Evolutionary conservation across 1,140 invertebrate species (phyloP).

Genomic region (Glossosoma conforme): DNA sequence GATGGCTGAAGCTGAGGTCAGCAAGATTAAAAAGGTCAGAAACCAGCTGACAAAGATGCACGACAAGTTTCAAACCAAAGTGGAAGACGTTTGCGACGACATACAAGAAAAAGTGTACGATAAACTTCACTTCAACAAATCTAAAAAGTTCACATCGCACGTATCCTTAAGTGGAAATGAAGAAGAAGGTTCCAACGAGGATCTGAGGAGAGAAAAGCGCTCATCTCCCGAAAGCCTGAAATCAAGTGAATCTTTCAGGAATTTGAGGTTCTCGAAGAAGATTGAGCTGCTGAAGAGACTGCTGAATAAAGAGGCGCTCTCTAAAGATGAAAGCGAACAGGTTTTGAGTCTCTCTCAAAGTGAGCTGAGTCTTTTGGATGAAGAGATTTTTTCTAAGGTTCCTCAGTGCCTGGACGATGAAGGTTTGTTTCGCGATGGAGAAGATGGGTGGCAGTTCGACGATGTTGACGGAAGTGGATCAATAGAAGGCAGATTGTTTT

Average conservation of each 20-base stretch:
- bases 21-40: conserved; percentile 43
- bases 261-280: conserved; percentile 16
- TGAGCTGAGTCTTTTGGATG: conserved; percentile 20
- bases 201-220: conserved; percentile 4
- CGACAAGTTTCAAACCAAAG: conserved; percentile 42
- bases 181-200: conserved; percentile 11
- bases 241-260: neutral
- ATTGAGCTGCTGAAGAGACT: conserved; percentile 22
- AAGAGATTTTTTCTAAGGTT: conserved; percentile 2
- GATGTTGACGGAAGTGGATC: neutral
- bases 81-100: conserved; percentile 46
- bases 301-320: conserved; percentile 1
- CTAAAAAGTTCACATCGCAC: conserved; percentile 39
- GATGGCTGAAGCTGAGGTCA: conserved; percentile 29
- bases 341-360: conserved; percentile 17
- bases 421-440: neutral
- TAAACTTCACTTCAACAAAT: conserved; percentile 29
- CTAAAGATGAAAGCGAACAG: conserved; percentile 6
- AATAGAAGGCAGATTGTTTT: no score
- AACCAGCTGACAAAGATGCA: conserved; percentile 40
- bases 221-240: conserved; percentile 18
- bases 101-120: conserved; percentile 43
- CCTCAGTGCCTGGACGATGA: neutral
- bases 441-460: neutral
- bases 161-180: conserved; percentile 36